Base-by-base conservation (phyloP, 2,888 invertebrate genomes). In the Strigamia transsilvanica region DNA sequence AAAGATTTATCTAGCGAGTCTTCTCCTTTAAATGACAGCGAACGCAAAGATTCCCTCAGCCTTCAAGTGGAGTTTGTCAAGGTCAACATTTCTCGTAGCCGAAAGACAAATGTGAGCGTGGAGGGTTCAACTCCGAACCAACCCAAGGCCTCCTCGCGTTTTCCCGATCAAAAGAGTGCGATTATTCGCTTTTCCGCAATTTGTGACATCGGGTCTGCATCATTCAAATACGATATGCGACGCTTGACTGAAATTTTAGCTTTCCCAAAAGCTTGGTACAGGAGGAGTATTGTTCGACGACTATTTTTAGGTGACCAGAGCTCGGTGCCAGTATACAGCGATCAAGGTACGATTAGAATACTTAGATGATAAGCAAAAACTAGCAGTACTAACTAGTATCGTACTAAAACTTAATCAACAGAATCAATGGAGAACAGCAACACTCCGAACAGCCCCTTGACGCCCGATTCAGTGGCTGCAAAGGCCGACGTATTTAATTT, bases 261-360 rank as follows among this genome's bases (percentile, higher is more conserved):
- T 0, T 98, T 99, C 88, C 99, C 99, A 0, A 97, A 97, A 89
- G 98, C 99, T 15, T 99, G 99, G 99, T 99, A 99, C 89, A 90
- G 98, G 2, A 92, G 96, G 56, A 95, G 95, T 85, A 96, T 99
- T 86, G 97, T 98, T 38, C 91, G 97, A 9, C 90, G 97, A 32
- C 91, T 98, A 86, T 98, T 98, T 89, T 91, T 98, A 80, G 98
- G 99, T 0, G 99, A 99, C 89, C 91, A 97, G 82, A 95, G 94
- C 86, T 91, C 89, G 56, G 82, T 83, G 42, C 83, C 84, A 21
- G 61, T 85, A 13, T 84, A 84, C 56, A 85, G 85, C 83, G 85
- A 85, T 84, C 85, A 85, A 84, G 85, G 85, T 84, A 84, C 56
- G 38, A 5, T 27, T 13, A 32, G 32, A 12, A n/a, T 34, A 5